Conservation (phyloP, 2,888 invertebrate genomes). For the Ceraclea dissimilis region DNA sequence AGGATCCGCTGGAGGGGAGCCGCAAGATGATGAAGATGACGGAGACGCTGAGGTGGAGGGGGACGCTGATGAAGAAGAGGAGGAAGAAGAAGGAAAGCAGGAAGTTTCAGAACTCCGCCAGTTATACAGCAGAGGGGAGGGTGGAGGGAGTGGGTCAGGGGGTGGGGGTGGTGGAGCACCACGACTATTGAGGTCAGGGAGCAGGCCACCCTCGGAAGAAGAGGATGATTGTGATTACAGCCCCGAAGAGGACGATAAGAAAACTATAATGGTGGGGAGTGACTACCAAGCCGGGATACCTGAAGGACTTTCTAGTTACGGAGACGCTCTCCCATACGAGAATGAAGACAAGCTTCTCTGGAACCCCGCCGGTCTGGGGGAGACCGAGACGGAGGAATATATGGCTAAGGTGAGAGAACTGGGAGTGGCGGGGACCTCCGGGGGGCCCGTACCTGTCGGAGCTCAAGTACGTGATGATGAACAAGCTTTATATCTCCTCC, state of each 20-base stretch:
- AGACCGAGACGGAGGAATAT: conserved; percentile 71
- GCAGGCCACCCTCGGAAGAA: conserved; percentile 71
- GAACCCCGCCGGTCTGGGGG: conserved; percentile 75
- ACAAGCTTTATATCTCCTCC: conserved; percentile 80
- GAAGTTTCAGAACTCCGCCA: conserved; percentile 88
- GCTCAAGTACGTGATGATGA: conserved; percentile 79
- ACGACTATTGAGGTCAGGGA: conserved; percentile 51
- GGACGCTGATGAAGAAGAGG: conserved; percentile 28
- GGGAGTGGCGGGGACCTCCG: conserved; percentile 38
- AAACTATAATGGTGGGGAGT: conserved; percentile 92
- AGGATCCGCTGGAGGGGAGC: conserved; percentile 23
- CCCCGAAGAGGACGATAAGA: conserved; percentile 81
- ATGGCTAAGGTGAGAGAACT: conserved; percentile 54
- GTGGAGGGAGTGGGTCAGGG: conserved; percentile 32
- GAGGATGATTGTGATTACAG: conserved; percentile 78
- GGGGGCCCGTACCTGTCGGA: conserved; percentile 59
- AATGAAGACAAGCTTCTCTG: conserved; percentile 93
- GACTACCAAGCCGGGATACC: conserved; percentile 93
- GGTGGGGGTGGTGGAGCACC: conserved; percentile 38
- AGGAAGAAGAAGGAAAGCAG: conserved; percentile 44
- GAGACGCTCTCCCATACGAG: conserved; percentile 89
- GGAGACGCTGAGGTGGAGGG: conserved; percentile 34
- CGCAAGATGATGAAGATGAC: conserved; percentile 27
- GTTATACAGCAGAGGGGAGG: conserved; percentile 48
- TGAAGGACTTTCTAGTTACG: conserved; percentile 84